Conservation (phyloP, 2,113 vertebrate species). For the Campylorhamphus procurvoides region DNA sequence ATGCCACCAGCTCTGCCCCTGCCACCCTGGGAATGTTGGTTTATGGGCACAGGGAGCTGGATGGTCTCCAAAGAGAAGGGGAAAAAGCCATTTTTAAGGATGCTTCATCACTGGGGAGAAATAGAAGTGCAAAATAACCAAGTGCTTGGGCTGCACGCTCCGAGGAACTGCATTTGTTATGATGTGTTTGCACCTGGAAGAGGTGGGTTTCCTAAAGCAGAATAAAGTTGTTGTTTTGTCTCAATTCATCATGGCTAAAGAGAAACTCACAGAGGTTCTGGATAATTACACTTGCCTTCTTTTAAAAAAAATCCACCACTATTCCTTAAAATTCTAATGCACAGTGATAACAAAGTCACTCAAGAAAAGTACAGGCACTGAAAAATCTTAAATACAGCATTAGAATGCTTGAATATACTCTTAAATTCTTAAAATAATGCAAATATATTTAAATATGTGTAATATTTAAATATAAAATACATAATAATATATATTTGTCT, state of each 20-base stretch:
- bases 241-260: not conserved
- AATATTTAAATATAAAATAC: no score
- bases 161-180: not conserved
- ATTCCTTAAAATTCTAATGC: not conserved
- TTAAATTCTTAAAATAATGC: no score
- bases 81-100: not conserved
- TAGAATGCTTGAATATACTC: not conserved
- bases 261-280: not conserved
- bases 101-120: not conserved
- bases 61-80: not conserved
- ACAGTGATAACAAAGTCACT: rapidly evolving
- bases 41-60: not conserved
- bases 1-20: no score
- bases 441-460: no score
- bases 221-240: rapidly evolving
- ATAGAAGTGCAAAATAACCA: not conserved
- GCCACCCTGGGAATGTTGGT: no score
- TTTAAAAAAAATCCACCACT: not conserved
- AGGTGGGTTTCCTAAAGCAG: not conserved
- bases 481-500: no score
- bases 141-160: not conserved
- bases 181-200: not conserved
- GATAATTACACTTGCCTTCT: not conserved
- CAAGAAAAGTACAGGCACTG: rapidly evolving
- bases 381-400: not conserved